Conservation (phyloP, 2,888 invertebrate species). For the Atrina japonica region DNA sequence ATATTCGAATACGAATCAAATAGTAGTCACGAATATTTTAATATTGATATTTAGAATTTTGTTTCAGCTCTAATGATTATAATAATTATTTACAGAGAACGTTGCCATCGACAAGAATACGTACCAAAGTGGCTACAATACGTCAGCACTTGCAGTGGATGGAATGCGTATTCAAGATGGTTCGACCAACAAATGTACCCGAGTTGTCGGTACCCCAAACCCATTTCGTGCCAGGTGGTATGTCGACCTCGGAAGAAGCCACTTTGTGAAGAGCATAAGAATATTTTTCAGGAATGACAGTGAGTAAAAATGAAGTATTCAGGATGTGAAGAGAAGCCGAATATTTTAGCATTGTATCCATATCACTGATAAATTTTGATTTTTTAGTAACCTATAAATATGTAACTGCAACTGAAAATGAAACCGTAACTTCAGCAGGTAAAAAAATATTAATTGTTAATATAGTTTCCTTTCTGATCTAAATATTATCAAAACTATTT, state of each 20-base stretch:
- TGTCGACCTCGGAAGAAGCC: conserved; percentile 53
- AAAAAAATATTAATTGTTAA: too few species aligned
- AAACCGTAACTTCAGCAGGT: too few species aligned
- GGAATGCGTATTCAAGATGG: conserved; percentile 59
- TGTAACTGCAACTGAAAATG: too few species aligned
- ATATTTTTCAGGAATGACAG: conserved; percentile 60
- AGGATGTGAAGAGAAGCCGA: not conserved
- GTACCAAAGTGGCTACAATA: conserved; percentile 56
- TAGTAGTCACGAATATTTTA: too few species aligned
- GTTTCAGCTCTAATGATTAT: not conserved
- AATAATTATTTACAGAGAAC: conserved; percentile 60
- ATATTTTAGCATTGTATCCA: not conserved
- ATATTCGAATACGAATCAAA: too few species aligned
- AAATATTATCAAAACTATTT: too few species aligned
- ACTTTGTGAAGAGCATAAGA: conserved; percentile 51
- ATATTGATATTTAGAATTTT: not conserved
- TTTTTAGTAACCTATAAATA: too few species aligned
- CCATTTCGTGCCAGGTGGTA: conserved; percentile 63
- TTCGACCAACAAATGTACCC: conserved; percentile 55
- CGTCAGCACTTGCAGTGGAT: conserved; percentile 57
- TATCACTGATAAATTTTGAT: too few species aligned
- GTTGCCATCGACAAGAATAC: conserved; percentile 54
- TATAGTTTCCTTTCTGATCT: too few species aligned
- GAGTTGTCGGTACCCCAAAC: conserved; percentile 55
- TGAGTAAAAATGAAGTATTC: too few species aligned